These are phyloP conservation scores for Characodon lateralis DNA, from an alignment of 2,797 vertebrate species.

Conservation along the genomic window DNA sequence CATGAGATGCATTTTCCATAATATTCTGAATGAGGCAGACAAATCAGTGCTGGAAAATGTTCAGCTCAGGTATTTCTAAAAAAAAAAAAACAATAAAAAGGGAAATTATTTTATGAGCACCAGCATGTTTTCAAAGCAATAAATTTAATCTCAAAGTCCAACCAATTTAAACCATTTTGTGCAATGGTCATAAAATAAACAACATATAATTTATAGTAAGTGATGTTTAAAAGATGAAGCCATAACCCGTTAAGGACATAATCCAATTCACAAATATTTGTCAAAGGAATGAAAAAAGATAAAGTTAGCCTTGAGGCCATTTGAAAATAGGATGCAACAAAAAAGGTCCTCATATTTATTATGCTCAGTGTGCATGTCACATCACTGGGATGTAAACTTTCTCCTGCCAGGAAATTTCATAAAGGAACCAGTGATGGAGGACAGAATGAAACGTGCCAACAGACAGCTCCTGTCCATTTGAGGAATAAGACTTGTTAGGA, in stretches of 20 bases:
- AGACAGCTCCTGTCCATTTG: slow-evolving; percentile 49
- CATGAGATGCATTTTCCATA: neutral
- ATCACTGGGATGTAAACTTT: slow-evolving; percentile 54
- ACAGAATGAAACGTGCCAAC: slow-evolving; percentile 60
- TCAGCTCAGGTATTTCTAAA: neutral
- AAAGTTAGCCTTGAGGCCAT: slow-evolving; percentile 9
- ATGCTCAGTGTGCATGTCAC: slow-evolving; percentile 46
- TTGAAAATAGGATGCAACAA: slow-evolving; percentile 14
- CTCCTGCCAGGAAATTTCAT: slow-evolving; percentile 53
- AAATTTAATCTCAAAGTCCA: slow-evolving; percentile 8
- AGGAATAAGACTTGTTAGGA: slow-evolving; percentile 54
- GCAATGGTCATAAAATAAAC: slow-evolving; percentile 37
- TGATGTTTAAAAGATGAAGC: slow-evolving; percentile 30
- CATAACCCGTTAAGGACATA: slow-evolving; percentile 22
- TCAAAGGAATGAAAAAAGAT: slow-evolving; percentile 19
- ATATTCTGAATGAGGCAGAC: neutral
- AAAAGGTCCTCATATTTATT: slow-evolving; percentile 21
- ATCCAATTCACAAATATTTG: slow-evolving; percentile 26
- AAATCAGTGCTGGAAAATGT: neutral
- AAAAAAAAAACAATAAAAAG: neutral
- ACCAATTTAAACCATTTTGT: slow-evolving; percentile 16
- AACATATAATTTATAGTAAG: slow-evolving; percentile 19
- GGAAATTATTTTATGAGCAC: neutral
- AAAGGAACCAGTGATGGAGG: slow-evolving; percentile 50
- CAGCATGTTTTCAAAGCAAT: slow-evolving; percentile 20